These are phyloP conservation scores for Calameuta filiformis DNA, from an alignment of 2,888 invertebrate species.

Conservation along the genomic window DNA sequence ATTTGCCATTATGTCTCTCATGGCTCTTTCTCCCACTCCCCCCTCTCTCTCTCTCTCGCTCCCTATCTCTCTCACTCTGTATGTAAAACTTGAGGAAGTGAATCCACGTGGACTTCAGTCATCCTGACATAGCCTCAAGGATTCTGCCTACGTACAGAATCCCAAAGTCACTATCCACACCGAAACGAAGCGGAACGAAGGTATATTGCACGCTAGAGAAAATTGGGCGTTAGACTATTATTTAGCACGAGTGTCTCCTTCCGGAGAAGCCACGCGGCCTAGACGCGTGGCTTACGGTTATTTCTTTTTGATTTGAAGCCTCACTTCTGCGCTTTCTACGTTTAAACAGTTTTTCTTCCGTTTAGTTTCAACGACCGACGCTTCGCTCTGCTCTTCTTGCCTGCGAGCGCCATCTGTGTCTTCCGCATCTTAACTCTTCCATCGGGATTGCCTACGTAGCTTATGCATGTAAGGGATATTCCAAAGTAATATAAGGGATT, in stretches of 20 bases:
- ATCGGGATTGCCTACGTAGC: not conserved
- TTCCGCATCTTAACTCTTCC: conserved; percentile 1
- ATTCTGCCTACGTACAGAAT: not conserved
- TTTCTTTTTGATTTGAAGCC: conserved; percentile 35
- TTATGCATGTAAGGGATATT: not conserved
- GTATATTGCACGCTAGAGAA: not conserved
- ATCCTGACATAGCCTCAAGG: not conserved
- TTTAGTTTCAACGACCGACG: conserved; percentile 15
- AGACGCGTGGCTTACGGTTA: not conserved
- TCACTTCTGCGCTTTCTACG: conserved; percentile 18
- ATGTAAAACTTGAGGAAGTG: not conserved
- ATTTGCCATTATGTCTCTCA: not conserved
- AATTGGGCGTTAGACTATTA: not conserved
- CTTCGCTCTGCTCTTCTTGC: not conserved
- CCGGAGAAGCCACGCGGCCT: not conserved
- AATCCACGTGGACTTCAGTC: not conserved
- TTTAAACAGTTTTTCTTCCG: conserved; percentile 3
- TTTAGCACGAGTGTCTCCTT: not conserved
- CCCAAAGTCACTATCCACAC: not conserved
- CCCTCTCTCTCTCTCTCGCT: not conserved
- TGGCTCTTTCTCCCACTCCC: not conserved
- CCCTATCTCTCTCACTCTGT: not conserved
- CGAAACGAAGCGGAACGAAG: not conserved
- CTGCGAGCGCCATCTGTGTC: not conserved
- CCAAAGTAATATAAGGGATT: not conserved